Evolutionary conservation across 2,888 invertebrate species (phyloP), one percentile per base, ranked within the genome.

Genomic region (Merodon equestris): DNA sequence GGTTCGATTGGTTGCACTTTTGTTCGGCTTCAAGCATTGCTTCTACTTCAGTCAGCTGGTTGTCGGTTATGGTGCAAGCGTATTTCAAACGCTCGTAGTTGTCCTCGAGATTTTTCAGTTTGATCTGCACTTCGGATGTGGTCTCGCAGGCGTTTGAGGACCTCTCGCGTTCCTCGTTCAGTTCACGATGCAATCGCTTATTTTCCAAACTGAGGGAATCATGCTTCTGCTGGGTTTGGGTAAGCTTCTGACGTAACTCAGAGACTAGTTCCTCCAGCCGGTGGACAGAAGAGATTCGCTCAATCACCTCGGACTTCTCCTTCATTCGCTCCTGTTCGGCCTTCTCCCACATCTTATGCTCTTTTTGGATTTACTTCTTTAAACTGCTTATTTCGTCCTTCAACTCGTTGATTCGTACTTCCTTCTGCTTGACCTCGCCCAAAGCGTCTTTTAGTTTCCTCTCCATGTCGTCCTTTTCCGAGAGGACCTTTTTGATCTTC

Each of bases 41-140:
- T 84, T 95, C 95, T 82, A 95, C 92, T 84, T 95, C 94, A 0
- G 93, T 92, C 0, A 96, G 89, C 86, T 97, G 96, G 73, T 93
- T 93, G 84, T 97, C 97, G 15, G 97, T 90, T 44, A 96, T 90
- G 12, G 92, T 92, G 84, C 95, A 95, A 0, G 96, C 94, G 84
- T 94, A 94, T 84, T 95, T 93, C 13, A 97, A 87, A 2, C 94
- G 92, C 82, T 93, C 93, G 81, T 93, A 93, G 87, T 95, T 95
- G 91, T 94, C 90, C 27, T 90, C 90, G 15, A 86, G 83, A 38
- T 86, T 86, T 61, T 91, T 90, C 82, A 90, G 87, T 44, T 89
- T 86, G 0, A 90, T 88, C 56, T 91, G 89, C 12, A 87, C 82
- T 73, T 89, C 89, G 1, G 83, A 81, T 0, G 68, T 71, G 0